Percentiles rank a stretch among this genome's conserved stretches.
phyloP scores from a whole-genome alignment of 2,797 vertebrate species.

The Gadopsis bispinosus region DNA sequence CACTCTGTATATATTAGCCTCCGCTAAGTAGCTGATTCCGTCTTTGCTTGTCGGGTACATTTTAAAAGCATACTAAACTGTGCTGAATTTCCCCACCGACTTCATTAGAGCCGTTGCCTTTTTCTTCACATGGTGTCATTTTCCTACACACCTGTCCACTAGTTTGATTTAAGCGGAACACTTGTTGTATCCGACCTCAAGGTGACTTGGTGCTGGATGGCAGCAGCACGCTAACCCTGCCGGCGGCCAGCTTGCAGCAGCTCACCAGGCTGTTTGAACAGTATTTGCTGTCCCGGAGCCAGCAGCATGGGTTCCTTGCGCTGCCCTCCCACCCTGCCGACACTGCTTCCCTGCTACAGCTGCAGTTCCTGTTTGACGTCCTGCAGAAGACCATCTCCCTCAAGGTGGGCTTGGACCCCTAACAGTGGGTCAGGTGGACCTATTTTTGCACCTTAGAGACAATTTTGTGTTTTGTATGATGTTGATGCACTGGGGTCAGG shows the following conservation, averaged over 20 bases:
- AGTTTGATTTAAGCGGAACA: too few relatives aligned
- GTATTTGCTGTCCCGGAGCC: conserved; percentile 87
- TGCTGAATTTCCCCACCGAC: background rate
- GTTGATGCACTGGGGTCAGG: background rate
- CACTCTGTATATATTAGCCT: too few relatives aligned
- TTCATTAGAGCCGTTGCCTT: background rate
- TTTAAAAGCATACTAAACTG: too few relatives aligned
- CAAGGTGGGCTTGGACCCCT: conserved; percentile 83
- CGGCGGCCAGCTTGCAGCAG: conserved; percentile 89
- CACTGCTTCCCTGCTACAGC: conserved; percentile 89
- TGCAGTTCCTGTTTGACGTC: conserved; percentile 96
- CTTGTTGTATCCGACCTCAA: conserved; percentile 49
- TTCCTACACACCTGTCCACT: background rate
- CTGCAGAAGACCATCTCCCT: conserved; percentile 94
- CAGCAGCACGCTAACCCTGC: conserved; percentile 92
- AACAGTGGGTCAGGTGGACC: too few relatives aligned
- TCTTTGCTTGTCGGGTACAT: too few relatives aligned
- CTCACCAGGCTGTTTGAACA: conserved; percentile 92
- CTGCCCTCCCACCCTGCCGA: conserved; percentile 95
- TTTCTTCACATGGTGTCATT: too few relatives aligned
- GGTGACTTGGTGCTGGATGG: conserved; percentile 92
- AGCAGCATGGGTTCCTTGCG: conserved; percentile 90
- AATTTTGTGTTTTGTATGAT: background rate
- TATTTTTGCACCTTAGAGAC: too few relatives aligned
- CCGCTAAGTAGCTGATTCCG: too few relatives aligned